A percentile compares a stretch with the other conserved stretches of the same genome.
These are phyloP conservation scores for Oxytorus armatus DNA, from an alignment of 2,888 invertebrate species.

Conservation along the genomic window DNA sequence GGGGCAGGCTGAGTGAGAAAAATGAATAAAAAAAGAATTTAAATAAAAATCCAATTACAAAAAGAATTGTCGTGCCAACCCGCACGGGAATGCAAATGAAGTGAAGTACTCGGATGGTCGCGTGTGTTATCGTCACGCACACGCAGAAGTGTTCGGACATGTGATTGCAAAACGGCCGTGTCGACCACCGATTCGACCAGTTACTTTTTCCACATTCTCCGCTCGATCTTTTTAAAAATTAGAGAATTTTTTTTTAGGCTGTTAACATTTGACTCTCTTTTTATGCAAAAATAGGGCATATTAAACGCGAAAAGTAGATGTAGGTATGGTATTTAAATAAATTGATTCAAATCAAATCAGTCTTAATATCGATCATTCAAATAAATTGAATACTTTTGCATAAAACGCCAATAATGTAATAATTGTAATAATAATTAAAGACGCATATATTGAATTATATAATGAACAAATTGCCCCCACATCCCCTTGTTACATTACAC, in stretches of 20 bases:
- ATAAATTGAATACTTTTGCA: no score
- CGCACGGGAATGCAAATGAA: slow-evolving; percentile 74
- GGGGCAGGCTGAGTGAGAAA: slow-evolving; percentile 23
- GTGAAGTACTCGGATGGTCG: slow-evolving; percentile 63
- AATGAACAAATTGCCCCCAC: no score
- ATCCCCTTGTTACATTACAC: no score
- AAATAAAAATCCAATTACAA: slow-evolving; percentile 66
- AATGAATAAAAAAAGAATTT: slow-evolving; percentile 38
- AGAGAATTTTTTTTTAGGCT: neutral
- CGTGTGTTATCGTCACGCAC: slow-evolving; percentile 52
- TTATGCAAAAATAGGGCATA: no score
- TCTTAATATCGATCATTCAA: no score
- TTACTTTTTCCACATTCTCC: slow-evolving; percentile 38
- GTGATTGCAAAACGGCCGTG: slow-evolving; percentile 27
- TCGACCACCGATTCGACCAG: slow-evolving; percentile 30
- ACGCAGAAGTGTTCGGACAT: slow-evolving; percentile 41
- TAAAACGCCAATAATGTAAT: no score
- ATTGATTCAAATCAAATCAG: no score
- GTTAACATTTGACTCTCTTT: neutral
- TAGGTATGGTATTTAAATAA: no score
- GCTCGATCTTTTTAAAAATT: slow-evolving; percentile 4
- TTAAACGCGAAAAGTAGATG: no score
- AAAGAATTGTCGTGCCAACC: slow-evolving; percentile 62
- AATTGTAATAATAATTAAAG: no score
- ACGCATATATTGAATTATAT: no score